phyloP scores from a whole-genome alignment of 2,888 invertebrate genomes.

The Acleris cristana region DNA sequence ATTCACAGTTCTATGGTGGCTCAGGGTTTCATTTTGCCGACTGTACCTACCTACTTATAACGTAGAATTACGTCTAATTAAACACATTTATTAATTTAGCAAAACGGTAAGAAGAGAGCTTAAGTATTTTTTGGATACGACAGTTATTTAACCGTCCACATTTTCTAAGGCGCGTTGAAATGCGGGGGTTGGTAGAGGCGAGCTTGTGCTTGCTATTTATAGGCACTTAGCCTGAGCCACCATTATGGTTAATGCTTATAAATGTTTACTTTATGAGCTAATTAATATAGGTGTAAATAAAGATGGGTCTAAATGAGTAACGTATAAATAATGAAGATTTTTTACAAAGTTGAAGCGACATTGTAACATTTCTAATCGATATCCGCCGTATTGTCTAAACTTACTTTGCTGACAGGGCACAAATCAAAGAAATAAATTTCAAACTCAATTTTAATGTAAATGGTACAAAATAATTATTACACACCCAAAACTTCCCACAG shows the following conservation, averaged over 20 bases:
- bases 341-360: not conserved
- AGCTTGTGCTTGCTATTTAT: conserved; percentile 28
- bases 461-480: too few species aligned
- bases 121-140: conserved; percentile 48
- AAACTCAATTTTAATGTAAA: too few species aligned
- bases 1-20: too few species aligned
- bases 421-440: too few species aligned
- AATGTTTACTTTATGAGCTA: conserved; percentile 27
- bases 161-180: conserved; percentile 45
- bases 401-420: too few species aligned
- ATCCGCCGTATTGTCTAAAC: too few species aligned
- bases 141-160: conserved; percentile 47
- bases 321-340: not conserved
- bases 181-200: conserved; percentile 35
- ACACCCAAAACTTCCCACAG: too few species aligned
- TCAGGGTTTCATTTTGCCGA: too few species aligned
- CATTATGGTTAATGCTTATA: conserved; percentile 32
- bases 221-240: conserved; percentile 27
- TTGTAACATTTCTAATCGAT: too few species aligned
- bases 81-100: conserved; percentile 18
- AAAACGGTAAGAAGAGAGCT: conserved; percentile 38
- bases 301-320: not conserved
- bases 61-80: not conserved
- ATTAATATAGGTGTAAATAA: not conserved
- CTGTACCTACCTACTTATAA: not conserved